Conservation (phyloP, 2,888 invertebrate genomes). For the Druceiella hillmani region DNA sequence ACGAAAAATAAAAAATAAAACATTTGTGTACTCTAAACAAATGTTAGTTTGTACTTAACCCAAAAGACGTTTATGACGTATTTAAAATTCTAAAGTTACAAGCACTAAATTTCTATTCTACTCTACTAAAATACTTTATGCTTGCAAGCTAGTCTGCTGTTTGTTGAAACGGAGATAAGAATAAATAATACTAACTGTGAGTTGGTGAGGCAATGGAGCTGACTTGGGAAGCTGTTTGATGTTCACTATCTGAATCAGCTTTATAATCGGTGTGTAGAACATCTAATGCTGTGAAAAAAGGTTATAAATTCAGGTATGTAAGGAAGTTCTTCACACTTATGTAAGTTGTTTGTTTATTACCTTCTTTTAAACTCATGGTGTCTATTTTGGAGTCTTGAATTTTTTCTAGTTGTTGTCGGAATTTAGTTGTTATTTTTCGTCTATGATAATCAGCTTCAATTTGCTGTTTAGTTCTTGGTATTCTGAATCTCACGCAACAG, state of each 20-base stretch:
- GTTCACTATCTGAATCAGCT: constrained; percentile 48
- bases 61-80: no score
- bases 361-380: constrained; percentile 68
- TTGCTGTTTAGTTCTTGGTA: constrained; percentile 92
- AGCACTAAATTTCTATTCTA: no score
- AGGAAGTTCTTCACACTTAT: constrained; percentile 2
- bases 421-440: constrained; percentile 75
- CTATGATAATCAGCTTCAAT: constrained; percentile 90
- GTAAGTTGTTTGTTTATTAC: constrained; percentile 36
- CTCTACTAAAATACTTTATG: no score
- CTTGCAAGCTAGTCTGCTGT: no score
- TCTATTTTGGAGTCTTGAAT: constrained; percentile 87
- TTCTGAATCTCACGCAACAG: constrained; percentile 85
- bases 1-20: no score
- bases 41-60: no score
- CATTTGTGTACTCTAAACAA: no score
- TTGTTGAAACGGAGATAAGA: no score
- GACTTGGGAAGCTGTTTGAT: constrained; percentile 39
- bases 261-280: constrained; percentile 59
- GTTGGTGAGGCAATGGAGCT: constrained; percentile 45
- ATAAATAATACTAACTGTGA: constrained; percentile 41
- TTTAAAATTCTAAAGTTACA: no score
- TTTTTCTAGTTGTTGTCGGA: constrained; percentile 71
- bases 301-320: constrained; percentile 9
- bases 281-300: constrained; percentile 53